These are phyloP conservation scores for Napeogenes inachia DNA, from an alignment of 2,888 invertebrate genomes.

Conservation along the genomic window DNA sequence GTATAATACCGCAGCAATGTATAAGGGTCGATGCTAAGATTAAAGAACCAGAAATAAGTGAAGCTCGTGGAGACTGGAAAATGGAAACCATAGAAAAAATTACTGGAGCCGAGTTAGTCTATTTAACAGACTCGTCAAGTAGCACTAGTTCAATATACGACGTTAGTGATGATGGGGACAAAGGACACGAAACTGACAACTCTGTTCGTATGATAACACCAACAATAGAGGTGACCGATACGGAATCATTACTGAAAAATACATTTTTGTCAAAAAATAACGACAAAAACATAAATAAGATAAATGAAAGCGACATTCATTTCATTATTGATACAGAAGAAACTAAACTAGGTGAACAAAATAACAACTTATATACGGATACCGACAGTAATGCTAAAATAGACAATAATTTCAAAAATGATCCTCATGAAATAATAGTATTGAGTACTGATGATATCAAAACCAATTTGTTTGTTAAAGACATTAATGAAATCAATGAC, in stretches of 20 bases:
- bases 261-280: constrained; percentile 42
- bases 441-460: constrained; percentile 61
- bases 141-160: constrained; percentile 80
- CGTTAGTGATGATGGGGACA: constrained; percentile 64
- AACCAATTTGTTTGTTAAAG: constrained; percentile 65
- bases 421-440: constrained; percentile 59
- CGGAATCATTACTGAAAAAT: constrained; percentile 62
- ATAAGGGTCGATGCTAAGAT: constrained; percentile 80
- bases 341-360: constrained; percentile 9
- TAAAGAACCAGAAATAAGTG: constrained; percentile 74
- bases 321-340: constrained; percentile 20
- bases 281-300: constrained; percentile 13
- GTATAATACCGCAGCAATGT: constrained; percentile 67
- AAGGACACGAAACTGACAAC: constrained; percentile 66
- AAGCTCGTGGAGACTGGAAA: constrained; percentile 77
- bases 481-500: constrained; percentile 38
- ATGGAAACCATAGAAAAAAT: constrained; percentile 71
- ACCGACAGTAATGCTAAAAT: constrained; percentile 11
- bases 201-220: constrained; percentile 71
- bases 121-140: constrained; percentile 81
- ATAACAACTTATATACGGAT: constrained; percentile 9
- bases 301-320: constrained; percentile 8
- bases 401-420: constrained; percentile 15
- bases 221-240: constrained; percentile 70
- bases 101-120: constrained; percentile 82